Evolutionary conservation across 2,113 vertebrate species (phyloP), one percentile per base, ranked within the genome.

Genomic region (Etia nguti): DNA sequence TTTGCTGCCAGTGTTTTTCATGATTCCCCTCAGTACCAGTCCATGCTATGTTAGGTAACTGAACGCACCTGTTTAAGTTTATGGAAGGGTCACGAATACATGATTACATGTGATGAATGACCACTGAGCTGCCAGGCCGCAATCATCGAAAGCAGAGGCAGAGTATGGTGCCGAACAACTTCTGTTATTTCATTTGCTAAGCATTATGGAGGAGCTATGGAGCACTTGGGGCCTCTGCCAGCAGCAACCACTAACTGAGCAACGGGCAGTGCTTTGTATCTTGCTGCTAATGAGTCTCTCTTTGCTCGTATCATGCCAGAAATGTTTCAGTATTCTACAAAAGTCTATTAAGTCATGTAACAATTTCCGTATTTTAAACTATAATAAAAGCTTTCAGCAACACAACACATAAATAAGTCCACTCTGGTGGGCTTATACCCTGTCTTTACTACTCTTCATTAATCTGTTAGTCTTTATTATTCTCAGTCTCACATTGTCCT

Each of bases 1-100:
- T 50, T 20, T 75, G 15, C 43, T 75, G 2, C 24, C 43, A 48
- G 70, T 75, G 9, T 31, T 31, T 77, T 50, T 50, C 46, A 52
- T 16, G 3, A 8, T 2, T 52, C 10, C 46, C 46, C 18, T 52
- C 10, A 4, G 1, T 50, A 31, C 12, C 6, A 0, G 2, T 13
- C 16, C 20, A 8, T 50, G 2, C 26, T 18, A 31, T 50, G 24
- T 11, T 50, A 50, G 26, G 10, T 50, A 50, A 18, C 2, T 13
- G 26, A 77, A 50, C 3, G 6, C 43, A 31, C 6, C 6, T 0
- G 10, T 31, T 75, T 31, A 75, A 31, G 24, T 75, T 75, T 31
- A 50, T 20, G 24, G 43, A 48, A 29, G 24, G 70, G 24, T 77
- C 43, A 8, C 0, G 6, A 50, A 31, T 50, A 12, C 43, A 12